A percentile compares a stretch with the other conserved stretches of the same genome.
Conservation (phyloP, 2,113 vertebrate genomes). For the Balaenoptera acutorostrata region DNA sequence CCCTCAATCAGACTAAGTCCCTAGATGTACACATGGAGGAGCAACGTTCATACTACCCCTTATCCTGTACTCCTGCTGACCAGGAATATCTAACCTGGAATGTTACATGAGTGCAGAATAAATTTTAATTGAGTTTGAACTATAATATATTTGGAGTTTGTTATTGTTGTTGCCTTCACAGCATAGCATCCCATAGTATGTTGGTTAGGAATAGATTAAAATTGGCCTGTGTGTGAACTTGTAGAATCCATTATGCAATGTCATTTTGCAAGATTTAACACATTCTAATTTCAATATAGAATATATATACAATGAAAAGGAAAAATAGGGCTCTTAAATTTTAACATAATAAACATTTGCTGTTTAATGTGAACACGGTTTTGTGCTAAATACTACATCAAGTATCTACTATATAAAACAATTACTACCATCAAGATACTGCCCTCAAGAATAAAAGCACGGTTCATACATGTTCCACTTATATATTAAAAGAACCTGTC, state of each 20-base stretch:
- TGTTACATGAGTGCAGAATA: not conserved
- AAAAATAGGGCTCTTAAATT: not conserved
- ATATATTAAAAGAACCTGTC: not conserved
- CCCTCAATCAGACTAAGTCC: not conserved
- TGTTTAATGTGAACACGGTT: not conserved
- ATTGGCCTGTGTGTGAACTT: not conserved
- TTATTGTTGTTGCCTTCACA: not conserved
- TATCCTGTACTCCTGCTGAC: not conserved
- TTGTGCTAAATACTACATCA: not conserved
- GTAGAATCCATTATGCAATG: not conserved
- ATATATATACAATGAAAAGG: not conserved
- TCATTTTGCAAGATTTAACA: not conserved
- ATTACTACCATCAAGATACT: not conserved
- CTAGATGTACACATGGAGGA: fast-evolving
- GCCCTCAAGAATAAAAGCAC: not conserved
- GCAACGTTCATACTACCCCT: not conserved
- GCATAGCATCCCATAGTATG: not conserved
- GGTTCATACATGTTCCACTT: not conserved
- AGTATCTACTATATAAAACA: not conserved
- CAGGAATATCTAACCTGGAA: not conserved
- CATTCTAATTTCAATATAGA: not conserved
- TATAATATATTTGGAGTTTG: not conserved
- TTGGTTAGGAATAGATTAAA: not conserved
- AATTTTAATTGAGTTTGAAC: not conserved
- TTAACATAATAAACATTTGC: not conserved